Evolutionary conservation across 2,888 invertebrate genomes (phyloP).

Genomic region (Auanema sp.): DNA sequence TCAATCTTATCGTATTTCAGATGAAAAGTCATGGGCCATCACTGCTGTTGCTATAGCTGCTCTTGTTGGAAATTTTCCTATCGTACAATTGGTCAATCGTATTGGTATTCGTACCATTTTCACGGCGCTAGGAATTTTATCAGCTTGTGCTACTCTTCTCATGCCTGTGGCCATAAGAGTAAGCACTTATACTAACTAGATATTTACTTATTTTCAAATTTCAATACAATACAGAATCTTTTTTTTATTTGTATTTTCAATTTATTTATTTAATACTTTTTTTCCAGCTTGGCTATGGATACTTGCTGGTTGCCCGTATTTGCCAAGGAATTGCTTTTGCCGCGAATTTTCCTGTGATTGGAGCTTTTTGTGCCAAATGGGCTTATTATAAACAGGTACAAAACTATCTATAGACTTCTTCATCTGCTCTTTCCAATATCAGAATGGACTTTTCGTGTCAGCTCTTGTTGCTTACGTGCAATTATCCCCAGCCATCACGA

Average conservation of each 20-base stretch:
- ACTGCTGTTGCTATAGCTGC: constrained; percentile 59
- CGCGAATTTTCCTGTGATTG: constrained; percentile 62
- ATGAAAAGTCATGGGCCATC: constrained; percentile 46
- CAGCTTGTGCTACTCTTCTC: constrained; percentile 51
- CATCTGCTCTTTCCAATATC: neutral
- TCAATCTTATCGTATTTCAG: constrained; percentile 29
- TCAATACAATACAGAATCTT: neutral
- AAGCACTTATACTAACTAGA: neutral
- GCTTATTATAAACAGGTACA: constrained; percentile 59
- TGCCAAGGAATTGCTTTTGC: constrained; percentile 61
- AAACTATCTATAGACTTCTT: neutral
- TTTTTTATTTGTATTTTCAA: neutral
- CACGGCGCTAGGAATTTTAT: constrained; percentile 53
- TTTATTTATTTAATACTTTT: neutral
- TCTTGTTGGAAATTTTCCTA: constrained; percentile 56
- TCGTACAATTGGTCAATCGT: constrained; percentile 53
- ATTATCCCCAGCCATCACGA: constrained; percentile 56
- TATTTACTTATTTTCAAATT: neutral
- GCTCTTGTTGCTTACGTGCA: constrained; percentile 61
- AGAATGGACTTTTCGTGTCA: constrained; percentile 61
- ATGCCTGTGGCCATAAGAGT: constrained; percentile 54
- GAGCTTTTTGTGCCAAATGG: constrained; percentile 61
- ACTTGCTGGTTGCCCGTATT: constrained; percentile 49
- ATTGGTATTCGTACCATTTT: constrained; percentile 61
- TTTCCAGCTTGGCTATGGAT: constrained; percentile 56